Base-by-base conservation (phyloP, 2,797 vertebrate genomes). In the Pseudomugil gertrudae region DNA sequence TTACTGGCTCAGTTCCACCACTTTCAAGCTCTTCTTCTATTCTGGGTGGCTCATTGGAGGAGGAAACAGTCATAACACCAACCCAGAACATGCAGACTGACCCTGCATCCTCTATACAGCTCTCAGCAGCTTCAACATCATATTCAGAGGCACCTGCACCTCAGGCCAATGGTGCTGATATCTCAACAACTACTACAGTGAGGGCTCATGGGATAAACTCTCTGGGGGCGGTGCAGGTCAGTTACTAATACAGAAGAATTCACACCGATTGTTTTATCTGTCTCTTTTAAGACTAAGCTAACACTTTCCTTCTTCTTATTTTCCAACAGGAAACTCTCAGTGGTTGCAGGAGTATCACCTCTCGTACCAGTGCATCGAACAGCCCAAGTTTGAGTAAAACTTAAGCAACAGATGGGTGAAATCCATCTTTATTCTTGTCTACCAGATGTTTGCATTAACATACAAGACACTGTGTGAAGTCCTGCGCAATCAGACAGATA, bases 151-250 rank as follows among this genome's bases (percentile, higher is more conserved):
- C 65, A 24, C 74, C 61, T 35, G 56, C 29, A 0, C 35, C 69
- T 59, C 70, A 71, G 48, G 58, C 48, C 52, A 30, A 17, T 40
- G 65, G 6, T 17, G 38, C 68, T 4, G 66, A 63, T 0, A 0
- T 57, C 38, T 58, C 69, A 21, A 68, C 75, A 24, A 56, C 72
- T 1, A 57, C 59, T 19, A 24, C 74, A 5, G 23, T 53, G 33
- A 86, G 57, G 51, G 52, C 60, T 38, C 66, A 76, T 2, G 87
- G 74, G 15, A 86, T 69, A 60, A 92, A 91, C 57, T 77, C 86
- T 5, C 57, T 57, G 0, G 80, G 86, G 77, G 81, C 91, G 59
- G 74, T 93, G 51, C 94, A 94, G 93, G 65, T 95, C 84, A 91
- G 72, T 15, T 27, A 5, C 26, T 24, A 35, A 17, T 17, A 55